These are phyloP conservation scores for Euplexia lucipara DNA, from an alignment of 2,888 invertebrate genomes.

Conservation along the genomic window DNA sequence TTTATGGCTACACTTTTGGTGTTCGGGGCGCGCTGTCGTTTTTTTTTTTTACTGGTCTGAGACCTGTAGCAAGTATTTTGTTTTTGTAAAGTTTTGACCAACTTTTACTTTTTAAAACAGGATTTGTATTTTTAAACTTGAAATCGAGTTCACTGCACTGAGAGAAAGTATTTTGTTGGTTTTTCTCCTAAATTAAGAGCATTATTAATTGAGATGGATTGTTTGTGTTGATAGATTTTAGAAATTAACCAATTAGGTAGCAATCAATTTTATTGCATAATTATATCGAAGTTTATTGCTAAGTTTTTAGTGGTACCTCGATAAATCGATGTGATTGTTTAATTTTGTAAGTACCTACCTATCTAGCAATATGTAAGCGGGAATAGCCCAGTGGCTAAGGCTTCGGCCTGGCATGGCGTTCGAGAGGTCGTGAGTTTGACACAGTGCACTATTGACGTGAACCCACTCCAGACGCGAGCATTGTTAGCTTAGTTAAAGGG, in stretches of 20 bases:
- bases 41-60: too few species aligned
- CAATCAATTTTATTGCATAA: constrained; percentile 13
- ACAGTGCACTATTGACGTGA: too few species aligned
- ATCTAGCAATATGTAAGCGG: too few species aligned
- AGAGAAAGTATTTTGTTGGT: constrained; percentile 45
- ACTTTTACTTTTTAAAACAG: constrained; percentile 47
- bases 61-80: constrained; percentile 1
- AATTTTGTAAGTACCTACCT: too few species aligned
- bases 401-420: too few species aligned
- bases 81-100: constrained; percentile 24
- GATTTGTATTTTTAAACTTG: constrained; percentile 39
- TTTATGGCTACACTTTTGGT: too few species aligned
- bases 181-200: constrained; percentile 15
- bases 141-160: constrained; percentile 12
- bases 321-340: background rate
- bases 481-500: too few species aligned
- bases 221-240: constrained; percentile 1
- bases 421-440: too few species aligned
- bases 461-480: too few species aligned
- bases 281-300: background rate
- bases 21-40: too few species aligned
- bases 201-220: constrained; percentile 2
- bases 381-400: too few species aligned
- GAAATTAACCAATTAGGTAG: constrained; percentile 2
- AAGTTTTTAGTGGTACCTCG: constrained; percentile 1